Base-by-base conservation (phyloP, 2,113 vertebrate species). In the Solea senegalensis region DNA sequence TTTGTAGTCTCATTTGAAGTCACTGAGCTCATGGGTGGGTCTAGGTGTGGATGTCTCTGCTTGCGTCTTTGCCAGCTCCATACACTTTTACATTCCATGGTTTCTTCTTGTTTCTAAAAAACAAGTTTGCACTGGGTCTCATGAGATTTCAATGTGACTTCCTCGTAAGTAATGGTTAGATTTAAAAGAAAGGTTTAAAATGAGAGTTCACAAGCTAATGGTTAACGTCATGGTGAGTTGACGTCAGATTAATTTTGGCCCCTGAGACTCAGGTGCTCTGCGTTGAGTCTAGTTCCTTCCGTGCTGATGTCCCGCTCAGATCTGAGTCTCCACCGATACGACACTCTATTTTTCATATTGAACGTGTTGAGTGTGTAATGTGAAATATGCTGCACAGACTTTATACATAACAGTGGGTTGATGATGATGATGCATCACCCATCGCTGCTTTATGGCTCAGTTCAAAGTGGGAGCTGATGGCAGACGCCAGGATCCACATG, bases 401-500 rank as follows among this genome's bases (percentile, higher is more conserved):
- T 49, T 2, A 41, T 51, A 2, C 7, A n/a, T 1, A 16, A 21
- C 41, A 56, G 53, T 41, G n/a, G 50, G n/a, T 5, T 27, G 34
- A 34, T 34, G 34, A 34, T 27, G 27, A 43, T 7, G 39, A 39
- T 26, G 62, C 12, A 3, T 52, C 28, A n/a, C 48, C 9, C n/a
- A 15, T 9, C 50, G 3, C 7, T 56, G 12, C n/a, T 61, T 54
- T 45, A 46, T 4, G 15, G 16, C 15, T n/a, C 10, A 4, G 50
- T 26, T 69, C 65, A 76, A 63, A 64, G 64, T 26, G 60, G 14
- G 59, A 60, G 9, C 44, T 16, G 15, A n/a, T 27, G 63, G n/a
- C 10, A 5, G 58, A 52, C 21, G 7, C 16, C 46, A 16, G 49
- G 46, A 54, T 55, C 58, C 51, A 40, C 44, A 45, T 13, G 64